Evolutionary conservation across 2,888 invertebrate genomes (phyloP), one percentile per base, ranked within the genome.

Genomic region (Microctonus brassicae): DNA sequence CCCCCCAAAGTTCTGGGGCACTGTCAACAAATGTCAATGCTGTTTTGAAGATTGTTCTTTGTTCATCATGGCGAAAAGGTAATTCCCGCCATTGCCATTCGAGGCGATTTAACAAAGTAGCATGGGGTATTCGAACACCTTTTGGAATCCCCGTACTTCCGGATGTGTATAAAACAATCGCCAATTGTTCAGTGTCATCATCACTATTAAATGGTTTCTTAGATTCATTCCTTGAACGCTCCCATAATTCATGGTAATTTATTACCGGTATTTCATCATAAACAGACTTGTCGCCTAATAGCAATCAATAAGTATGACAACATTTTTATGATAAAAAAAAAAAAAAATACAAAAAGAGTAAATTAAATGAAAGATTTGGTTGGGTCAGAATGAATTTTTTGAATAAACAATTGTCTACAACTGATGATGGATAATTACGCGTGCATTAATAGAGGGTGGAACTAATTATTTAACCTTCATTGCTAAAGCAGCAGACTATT

Each of bases 1-100:
- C 94, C 0, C 94, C 94, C 94, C 96, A 96, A 69, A 97, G 92
- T 89, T 97, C 97, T 1, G 94, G 91, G 9, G 96, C 93, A 0
- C 96, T 95, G 85, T 97, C 97, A 3, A 97, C 96, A 84, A 97
- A 97, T 0, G 97, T 97, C 20, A 97, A 88, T 0, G 97, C 95
- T 0, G 97, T 97, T 88, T 97, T 97, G 89, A 97, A 97, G 0
- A 95, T 93, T 79, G 95, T 94, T 3, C 90, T 90, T 9, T 90
- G 89, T 82, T 95, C 95, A 0, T 90, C 89, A 0, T 88, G 81
- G 0, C 90, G 88, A 86, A 92, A 97, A 0, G 97, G 96, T 83
- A 97, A 94, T 0, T 90, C 90, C 17, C 91, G 90, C 92, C 96
- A 97, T 86, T 97, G 97, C 95, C 97, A 97, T 85, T 92, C 91